Base-by-base conservation (phyloP, 1,140 invertebrate genomes). In the Rhopalosiphum padi region DNA sequence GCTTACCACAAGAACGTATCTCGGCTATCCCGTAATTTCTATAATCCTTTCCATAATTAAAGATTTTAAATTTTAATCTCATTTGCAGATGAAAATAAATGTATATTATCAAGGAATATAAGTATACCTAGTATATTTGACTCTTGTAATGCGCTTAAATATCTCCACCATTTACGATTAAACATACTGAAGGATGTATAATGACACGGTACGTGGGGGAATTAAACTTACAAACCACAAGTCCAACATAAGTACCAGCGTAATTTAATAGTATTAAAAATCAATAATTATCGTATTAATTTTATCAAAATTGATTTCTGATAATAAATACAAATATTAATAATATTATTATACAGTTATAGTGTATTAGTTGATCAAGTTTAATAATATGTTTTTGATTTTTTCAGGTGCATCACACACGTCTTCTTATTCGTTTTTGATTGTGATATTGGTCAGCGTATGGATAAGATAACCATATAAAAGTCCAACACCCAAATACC, bases 381-480 rank as follows among this genome's bases (percentile, higher is more conserved):
- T 43, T 21, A 21, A 6, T 46, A 1, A 7, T 41, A 41, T 55
- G 25, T 43, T 90, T 60, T 90, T n/a, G 9, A 41, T 90, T 88
- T 88, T 68, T 90, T 15, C 53, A 90, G 89, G 89, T 90, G 37
- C 55, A 35, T 88, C 48, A 35, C 9, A 35, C 21, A 35, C n/a
- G 87, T 53, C 25, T 43, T 41, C 53, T 60, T 37, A 8, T 30
- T 21, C 15, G 37, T 43, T 41, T 18, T 90, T 41, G 23, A 90
- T 90, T 35, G 37, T 60, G 37, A 37, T 68, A 37, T 30, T 90
- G 37, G 41, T n/a, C 55, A 30, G 5, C 53, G 37, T 46, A 3
- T 68, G 37, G 89, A 68, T 90, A 35, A 90, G 89, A 90, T 90
- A 90, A 90, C 89, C 53, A 43, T 48, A 55, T 48, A 89, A 89